Conservation (phyloP, 2,797 vertebrate species). For the Sebastiscus albofasciatus region DNA sequence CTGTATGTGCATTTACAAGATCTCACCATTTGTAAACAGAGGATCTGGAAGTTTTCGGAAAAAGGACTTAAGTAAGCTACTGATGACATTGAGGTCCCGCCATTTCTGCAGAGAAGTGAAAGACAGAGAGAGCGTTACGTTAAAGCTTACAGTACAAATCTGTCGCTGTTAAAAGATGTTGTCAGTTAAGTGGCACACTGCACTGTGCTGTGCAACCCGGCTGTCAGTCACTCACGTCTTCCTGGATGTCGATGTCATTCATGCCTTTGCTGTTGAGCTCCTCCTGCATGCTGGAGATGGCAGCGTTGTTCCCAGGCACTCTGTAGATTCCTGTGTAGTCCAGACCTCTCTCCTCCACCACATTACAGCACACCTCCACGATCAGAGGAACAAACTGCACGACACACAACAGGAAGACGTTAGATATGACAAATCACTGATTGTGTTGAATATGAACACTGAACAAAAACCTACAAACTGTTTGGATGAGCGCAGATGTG, state of each 20-base stretch:
- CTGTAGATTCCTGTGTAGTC: conserved; percentile 99
- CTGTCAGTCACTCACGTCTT: conserved; percentile 89
- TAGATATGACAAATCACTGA: not conserved
- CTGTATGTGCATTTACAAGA: not conserved
- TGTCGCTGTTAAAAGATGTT: not conserved
- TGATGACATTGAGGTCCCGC: conserved; percentile 98
- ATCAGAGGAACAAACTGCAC: conserved; percentile 95
- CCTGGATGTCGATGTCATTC: conserved; percentile 93
- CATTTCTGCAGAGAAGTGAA: conserved; percentile 88
- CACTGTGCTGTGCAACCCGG: not conserved
- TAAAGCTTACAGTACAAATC: conserved; percentile 4
- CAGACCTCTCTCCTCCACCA: conserved; percentile 96
- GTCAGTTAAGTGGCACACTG: not conserved
- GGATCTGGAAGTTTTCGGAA: conserved; percentile 98
- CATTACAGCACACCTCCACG: conserved; percentile 97
- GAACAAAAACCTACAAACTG: not conserved
- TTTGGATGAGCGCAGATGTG: not conserved
- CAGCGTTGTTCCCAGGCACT: conserved; percentile 97
- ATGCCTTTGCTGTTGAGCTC: conserved; percentile 96
- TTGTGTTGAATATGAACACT: not conserved
- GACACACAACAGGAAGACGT: conserved; percentile 34
- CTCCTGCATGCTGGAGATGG: conserved; percentile 98
- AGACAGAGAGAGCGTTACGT: not conserved
- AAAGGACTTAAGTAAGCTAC: conserved; percentile 98
- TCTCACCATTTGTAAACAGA: conserved; percentile 96